Evolutionary conservation across 2,888 invertebrate species (phyloP), one percentile per base, ranked within the genome.

Genomic region (Apamea anceps): DNA sequence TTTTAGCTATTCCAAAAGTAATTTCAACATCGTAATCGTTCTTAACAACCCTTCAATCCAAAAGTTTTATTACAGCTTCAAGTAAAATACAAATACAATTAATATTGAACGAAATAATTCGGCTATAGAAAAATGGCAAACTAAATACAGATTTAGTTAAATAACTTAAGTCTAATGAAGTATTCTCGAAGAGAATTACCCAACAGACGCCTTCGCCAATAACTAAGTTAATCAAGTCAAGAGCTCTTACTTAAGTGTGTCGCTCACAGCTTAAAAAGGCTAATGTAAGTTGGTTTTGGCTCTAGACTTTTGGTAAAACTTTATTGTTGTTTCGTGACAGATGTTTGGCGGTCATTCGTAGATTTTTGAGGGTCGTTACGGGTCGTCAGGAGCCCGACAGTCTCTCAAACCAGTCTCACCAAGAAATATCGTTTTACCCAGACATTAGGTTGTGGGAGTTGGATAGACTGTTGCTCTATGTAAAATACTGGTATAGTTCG

Each of bases 201-300:
- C 65, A 74, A 80, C 84, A 89, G 90, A 81, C 81, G 80, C 86
- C 76, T 87, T 88, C 90, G 90, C 92, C 91, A 90, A 93, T 93
- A 93, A 92, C 91, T 93, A 92, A 93, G 90, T 93, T 93, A 92
- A 94, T 94, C 91, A 93, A 91, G 87, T 90, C 93, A 91, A 94
- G 91, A 94, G 94, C 93, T 88, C 88, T 91, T 89, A 85, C 88
- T 89, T 90, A 87, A 88, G 85, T 89, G 89, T 91, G 89, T 87
- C 89, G 87, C 85, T 87, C 87, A 82, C 79, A 81, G 75, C 81
- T 90, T 92, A 90, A 92, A 91, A 91, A 90, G 86, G 88, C 87
- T 89, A 91, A 91, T 91, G 84, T 81, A 82, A 87, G 82, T 77
- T 85, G 81, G 82, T 85, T 60, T 85, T 80, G 66, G 79, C 70